Conservation (phyloP, 2,113 vertebrate genomes). For the Ptilorrhoa leucosticta region DNA sequence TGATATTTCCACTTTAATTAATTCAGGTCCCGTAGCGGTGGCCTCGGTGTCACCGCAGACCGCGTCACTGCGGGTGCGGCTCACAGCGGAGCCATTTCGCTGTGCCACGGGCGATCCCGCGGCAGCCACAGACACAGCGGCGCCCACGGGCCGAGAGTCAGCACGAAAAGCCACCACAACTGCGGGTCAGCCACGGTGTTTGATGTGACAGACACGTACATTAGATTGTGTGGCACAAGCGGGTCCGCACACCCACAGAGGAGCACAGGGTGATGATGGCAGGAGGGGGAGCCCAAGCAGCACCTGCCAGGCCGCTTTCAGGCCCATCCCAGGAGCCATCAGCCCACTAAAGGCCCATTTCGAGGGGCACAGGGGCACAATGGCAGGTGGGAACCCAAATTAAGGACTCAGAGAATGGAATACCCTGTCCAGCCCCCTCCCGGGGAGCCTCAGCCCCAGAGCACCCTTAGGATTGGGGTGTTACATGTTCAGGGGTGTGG, state of each 20-base stretch:
- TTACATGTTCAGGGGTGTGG: not conserved
- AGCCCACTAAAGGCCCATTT: not conserved
- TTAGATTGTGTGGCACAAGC: not conserved
- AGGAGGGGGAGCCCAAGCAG: not conserved
- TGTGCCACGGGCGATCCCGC: rapidly evolving
- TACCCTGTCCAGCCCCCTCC: not conserved
- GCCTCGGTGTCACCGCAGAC: not conserved
- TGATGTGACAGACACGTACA: rapidly evolving
- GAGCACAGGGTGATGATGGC: not conserved
- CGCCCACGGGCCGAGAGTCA: rapidly evolving
- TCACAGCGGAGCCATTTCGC: not conserved
- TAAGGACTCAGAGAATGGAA: not conserved
- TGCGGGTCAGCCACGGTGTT: rapidly evolving
- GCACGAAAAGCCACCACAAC: rapidly evolving
- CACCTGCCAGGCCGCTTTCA: not conserved
- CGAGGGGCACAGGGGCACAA: not conserved
- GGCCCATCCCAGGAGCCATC: not conserved
- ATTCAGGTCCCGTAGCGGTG: no score
- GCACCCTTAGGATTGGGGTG: not conserved
- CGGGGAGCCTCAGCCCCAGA: not conserved
- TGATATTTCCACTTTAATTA: not conserved
- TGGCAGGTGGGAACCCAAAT: not conserved
- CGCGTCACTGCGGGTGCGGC: not conserved
- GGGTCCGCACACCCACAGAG: rapidly evolving
- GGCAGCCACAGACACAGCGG: rapidly evolving